These are phyloP conservation scores for Cyrtodaria siliqua DNA, from an alignment of 2,888 invertebrate species.

Conservation along the genomic window DNA sequence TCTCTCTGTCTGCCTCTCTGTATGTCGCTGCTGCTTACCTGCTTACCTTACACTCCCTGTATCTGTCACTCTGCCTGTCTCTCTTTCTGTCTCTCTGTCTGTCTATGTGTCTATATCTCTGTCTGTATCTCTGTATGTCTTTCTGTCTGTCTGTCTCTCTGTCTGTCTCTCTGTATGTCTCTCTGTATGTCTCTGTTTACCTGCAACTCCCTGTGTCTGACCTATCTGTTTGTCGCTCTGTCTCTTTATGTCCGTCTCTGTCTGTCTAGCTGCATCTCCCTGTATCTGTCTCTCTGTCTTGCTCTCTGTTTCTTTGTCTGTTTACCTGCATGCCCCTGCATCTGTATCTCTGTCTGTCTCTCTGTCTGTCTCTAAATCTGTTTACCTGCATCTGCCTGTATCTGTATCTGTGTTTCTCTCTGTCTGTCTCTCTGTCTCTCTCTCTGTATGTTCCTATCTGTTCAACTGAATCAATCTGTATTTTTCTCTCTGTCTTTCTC, in stretches of 20 bases:
- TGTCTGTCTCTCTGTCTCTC: too few species aligned
- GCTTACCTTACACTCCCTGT: too few species aligned
- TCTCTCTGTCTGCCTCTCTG: conserved; percentile 12
- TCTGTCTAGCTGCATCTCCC: neutral
- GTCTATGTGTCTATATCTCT: too few species aligned
- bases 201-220: neutral
- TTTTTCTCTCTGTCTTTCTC: conserved; percentile 1
- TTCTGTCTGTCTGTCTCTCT: too few species aligned
- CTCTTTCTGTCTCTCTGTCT: too few species aligned
- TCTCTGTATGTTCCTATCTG: neutral
- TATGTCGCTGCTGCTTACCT: neutral
- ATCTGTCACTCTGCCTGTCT: too few species aligned
- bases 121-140: too few species aligned
- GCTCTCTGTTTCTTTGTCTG: neutral
- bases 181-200: too few species aligned
- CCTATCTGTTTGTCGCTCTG: neutral
- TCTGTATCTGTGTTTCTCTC: too few species aligned
- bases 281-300: too few species aligned
- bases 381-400: neutral
- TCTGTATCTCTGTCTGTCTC: too few species aligned
- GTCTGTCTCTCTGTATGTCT: too few species aligned
- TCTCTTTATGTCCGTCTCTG: neutral
- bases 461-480: neutral
- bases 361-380: conserved; percentile 5
- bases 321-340: neutral